phyloP scores from a whole-genome alignment of 2,888 invertebrate species.

The Phania funesta region DNA sequence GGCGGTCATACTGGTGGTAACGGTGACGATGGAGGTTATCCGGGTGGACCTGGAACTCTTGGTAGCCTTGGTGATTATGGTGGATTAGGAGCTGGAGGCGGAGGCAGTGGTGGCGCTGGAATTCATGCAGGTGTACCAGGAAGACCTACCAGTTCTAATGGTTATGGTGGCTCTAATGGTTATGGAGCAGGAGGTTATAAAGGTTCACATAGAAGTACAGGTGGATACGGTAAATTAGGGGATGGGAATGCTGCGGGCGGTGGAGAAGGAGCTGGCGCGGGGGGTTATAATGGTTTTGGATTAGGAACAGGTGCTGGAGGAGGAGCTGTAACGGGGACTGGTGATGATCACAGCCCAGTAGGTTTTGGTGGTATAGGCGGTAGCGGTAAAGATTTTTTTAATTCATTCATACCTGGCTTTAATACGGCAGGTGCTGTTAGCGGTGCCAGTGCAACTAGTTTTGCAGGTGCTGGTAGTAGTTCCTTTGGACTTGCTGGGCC shows the following conservation, averaged over 20 bases:
- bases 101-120: not conserved
- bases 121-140: not conserved
- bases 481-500: conserved; percentile 42
- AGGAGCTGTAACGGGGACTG: not conserved
- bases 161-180: conserved; percentile 4
- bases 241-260: conserved; percentile 10
- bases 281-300: not conserved
- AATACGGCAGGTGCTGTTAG: conserved; percentile 65
- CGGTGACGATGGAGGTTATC: conserved; percentile 18
- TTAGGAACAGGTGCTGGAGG: not conserved
- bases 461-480: conserved; percentile 63
- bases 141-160: not conserved
- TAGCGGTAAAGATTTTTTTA: conserved; percentile 37
- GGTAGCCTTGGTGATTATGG: not conserved
- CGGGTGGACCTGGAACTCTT: conserved; percentile 12
- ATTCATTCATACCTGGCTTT: conserved; percentile 37
- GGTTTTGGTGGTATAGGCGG: conserved; percentile 19
- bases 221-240: conserved; percentile 4
- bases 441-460: conserved; percentile 68
- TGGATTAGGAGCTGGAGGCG: not conserved
- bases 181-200: conserved; percentile 24
- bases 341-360: conserved; percentile 18
- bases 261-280: conserved; percentile 21
- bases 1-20: conserved; percentile 32
- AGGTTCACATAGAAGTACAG: conserved; percentile 47